Evolutionary conservation across 2,888 invertebrate genomes (phyloP), one percentile per base, ranked within the genome.

Genomic region (Sphaerophoria rueppellii): DNA sequence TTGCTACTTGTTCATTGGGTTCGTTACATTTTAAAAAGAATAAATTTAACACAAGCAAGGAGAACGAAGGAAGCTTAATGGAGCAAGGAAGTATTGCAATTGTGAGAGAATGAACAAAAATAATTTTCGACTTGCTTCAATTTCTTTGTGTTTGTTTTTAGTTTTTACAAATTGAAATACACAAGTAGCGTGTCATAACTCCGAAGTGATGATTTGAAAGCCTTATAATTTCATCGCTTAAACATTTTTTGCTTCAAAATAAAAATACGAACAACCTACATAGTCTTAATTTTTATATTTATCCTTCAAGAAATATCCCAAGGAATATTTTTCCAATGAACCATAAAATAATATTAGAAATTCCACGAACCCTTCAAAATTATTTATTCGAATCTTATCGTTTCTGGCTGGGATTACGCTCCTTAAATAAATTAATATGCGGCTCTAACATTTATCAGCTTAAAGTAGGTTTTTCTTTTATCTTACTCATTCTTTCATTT

Each of bases 361-460:
- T 46, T 40, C 48, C 9, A 60, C 7, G 9, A 24, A 48, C 48
- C 48, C 48, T 34, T 63, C 35, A 6, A 48, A 12, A 48, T 63
- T 61, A 61, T 46, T 34, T 34, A 61, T 61, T 61, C 32, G 32
- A 61, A 61, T 24, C 14, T 63, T 34, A 63, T 34, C 48, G 16
- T 14, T 48, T n/a, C 24, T 14, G 46, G 14, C 48, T 14, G 11
- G 3, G 48, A 24, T 34, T 48, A 35, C 48, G 32, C 12, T 34
- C 32, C 46, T 32, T 34, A 61, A 60, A 60, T 40, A n/a, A 46
- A 46, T 61, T 63, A 63, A 48, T 50, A 63, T 63, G 63, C 63
- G 46, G 34, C 48, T 14, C 63, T 63, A 48, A 48, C 9, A 34
- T 50, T 50, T 65, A 50, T 50, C 65, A 50, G 54, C 14, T 24